A percentile compares a stretch with the other conserved stretches of the same genome.
Evolutionary conservation across 2,888 invertebrate species (phyloP).

Genomic region (Lepas anatifera): DNA sequence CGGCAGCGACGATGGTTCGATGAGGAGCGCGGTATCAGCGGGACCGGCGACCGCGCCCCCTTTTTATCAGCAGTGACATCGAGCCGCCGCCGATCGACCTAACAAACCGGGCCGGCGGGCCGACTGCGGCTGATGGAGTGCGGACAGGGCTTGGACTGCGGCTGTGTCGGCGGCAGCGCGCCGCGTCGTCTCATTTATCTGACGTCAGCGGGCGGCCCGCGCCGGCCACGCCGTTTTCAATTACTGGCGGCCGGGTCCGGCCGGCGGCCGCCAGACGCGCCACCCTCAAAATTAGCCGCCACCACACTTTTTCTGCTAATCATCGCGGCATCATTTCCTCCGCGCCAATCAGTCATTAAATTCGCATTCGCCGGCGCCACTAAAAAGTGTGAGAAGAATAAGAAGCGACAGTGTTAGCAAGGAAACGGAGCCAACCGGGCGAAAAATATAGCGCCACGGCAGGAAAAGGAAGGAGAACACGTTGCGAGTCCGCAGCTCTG

Average conservation of each 20-base stretch:
- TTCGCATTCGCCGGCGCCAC: not conserved
- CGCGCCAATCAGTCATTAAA: slow-evolving; percentile 8
- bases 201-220: not conserved
- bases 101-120: slow-evolving; percentile 7
- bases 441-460: no score
- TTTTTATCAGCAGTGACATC: not conserved
- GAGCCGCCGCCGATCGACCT: not conserved
- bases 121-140: not conserved
- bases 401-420: not conserved
- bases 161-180: no score
- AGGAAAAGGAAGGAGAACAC: no score
- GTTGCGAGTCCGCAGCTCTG: no score
- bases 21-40: no score
- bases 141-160: no score
- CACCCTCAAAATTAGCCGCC: not conserved
- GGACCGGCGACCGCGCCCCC: no score
- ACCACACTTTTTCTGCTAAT: slow-evolving; percentile 1
- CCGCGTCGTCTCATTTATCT: not conserved
- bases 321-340: slow-evolving; percentile 6
- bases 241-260: not conserved
- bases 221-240: not conserved
- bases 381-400: slow-evolving; percentile 11
- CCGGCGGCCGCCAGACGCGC: not conserved
- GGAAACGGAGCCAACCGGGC: not conserved
- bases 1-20: no score